Base-by-base conservation (phyloP, 2,888 invertebrate species). In the Apantesis nais region DNA sequence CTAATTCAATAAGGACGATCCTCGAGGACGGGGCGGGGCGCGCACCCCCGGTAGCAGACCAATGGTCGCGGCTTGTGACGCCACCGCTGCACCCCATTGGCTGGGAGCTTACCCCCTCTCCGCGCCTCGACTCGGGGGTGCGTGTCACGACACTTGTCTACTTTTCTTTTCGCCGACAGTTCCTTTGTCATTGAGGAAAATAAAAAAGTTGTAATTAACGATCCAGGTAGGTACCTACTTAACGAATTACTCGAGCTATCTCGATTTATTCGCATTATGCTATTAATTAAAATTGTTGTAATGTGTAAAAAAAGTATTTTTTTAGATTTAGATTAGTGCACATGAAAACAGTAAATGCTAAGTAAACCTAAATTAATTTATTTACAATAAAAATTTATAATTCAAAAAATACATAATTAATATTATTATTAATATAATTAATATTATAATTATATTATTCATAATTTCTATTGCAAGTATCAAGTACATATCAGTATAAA, bases 1-100 rank as follows among this genome's bases (percentile, higher is more conserved):
- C 96, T 97, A 97, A 97, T 97, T 97, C 97, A 97, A 97, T 97
- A 97, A 97, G 96, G 95, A 93, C 94, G 92, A 91, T 92, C 92
- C 92, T 93, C 93, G 94, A 93, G 95, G 91, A 90, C 87, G 92
- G 92, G 93, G 93, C 92, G 93, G 93, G 89, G 90, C 91, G 89
- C 88, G 88, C 91, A 90, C 92, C 92, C 92, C 93, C 90, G 82
- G 80, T 75, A 85, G 79, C 88, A 85, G 90, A 86, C 92, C 91
- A 92, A 92, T 92, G 89, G 89, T 82, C 87, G 86, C 82, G 86
- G 86, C 87, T 83, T 83, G 77, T 72, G 83, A 78, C 86, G 83
- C 84, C 79, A 81, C 84, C 84, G 85, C 82, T 85, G 83, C 87
- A 85, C 83, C 86, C 84, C 80, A 90, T 91, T 91, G 91, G 91